Percentiles rank a stretch among this genome's conserved stretches.
Conservation (phyloP, 2,888 invertebrate genomes). For the Acleris sparsana region DNA sequence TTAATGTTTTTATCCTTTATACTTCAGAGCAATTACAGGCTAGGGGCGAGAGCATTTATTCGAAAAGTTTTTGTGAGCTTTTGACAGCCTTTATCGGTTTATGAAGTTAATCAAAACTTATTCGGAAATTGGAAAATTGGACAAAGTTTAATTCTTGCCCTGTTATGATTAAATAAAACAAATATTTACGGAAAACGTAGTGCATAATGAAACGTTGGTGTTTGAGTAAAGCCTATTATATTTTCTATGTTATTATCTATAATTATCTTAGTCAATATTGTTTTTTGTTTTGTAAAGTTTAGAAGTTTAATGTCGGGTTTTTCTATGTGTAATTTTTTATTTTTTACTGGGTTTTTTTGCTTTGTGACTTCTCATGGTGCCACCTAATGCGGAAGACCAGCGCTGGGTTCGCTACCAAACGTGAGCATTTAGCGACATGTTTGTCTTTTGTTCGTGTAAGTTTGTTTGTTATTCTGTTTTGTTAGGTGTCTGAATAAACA, state of each 20-base stretch:
- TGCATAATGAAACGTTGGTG: not conserved
- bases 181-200: slow-evolving; percentile 12
- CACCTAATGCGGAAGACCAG: too few relatives aligned
- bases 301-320: too few relatives aligned
- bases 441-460: too few relatives aligned
- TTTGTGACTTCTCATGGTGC: too few relatives aligned
- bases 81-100: slow-evolving; percentile 36
- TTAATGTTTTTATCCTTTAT: slow-evolving; percentile 13
- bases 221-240: not conserved
- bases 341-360: too few relatives aligned
- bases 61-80: slow-evolving; percentile 34
- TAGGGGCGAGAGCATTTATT: slow-evolving; percentile 32
- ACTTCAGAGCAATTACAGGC: slow-evolving; percentile 11
- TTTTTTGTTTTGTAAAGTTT: too few relatives aligned
- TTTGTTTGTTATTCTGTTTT: too few relatives aligned
- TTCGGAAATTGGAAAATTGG: slow-evolving; percentile 25
- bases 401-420: too few relatives aligned
- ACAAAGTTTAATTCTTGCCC: slow-evolving; percentile 15
- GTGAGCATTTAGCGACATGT: too few relatives aligned
- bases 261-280: not conserved
- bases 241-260: not conserved
- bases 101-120: slow-evolving; percentile 34
- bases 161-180: slow-evolving; percentile 4
- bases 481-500: too few relatives aligned
- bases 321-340: too few relatives aligned